phyloP scores from a whole-genome alignment of 1,140 invertebrate genomes.

The Cydia strobilella region DNA sequence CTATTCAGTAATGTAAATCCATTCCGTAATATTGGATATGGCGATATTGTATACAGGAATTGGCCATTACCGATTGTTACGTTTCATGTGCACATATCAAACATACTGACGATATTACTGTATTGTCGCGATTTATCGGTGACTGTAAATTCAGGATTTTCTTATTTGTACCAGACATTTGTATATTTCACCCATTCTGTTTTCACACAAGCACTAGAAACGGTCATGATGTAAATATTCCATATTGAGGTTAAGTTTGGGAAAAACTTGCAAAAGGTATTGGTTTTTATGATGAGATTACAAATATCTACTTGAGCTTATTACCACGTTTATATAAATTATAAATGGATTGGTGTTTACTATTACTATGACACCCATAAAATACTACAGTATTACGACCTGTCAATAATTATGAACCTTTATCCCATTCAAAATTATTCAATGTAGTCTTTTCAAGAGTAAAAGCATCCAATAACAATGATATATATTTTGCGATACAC shows the following conservation, averaged over 20 bases:
- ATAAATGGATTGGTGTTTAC: background rate
- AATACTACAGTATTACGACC: constrained; percentile 20
- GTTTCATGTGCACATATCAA: constrained; percentile 67
- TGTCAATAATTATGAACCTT: constrained; percentile 25
- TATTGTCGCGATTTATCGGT: background rate
- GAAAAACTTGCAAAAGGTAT: constrained; percentile 49
- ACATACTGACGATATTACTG: constrained; percentile 32
- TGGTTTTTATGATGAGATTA: constrained; percentile 40
- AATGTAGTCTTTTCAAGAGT: background rate
- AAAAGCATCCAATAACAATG: background rate
- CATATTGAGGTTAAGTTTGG: constrained; percentile 76
- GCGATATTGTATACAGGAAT: constrained; percentile 66
- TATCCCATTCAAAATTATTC: background rate
- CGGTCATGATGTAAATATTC: constrained; percentile 53
- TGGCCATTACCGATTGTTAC: constrained; percentile 73
- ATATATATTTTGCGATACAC: constrained; percentile 24
- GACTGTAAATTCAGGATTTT: background rate
- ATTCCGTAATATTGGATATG: constrained; percentile 59
- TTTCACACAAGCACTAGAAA: constrained; percentile 34
- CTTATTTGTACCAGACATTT: background rate
- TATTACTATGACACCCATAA: background rate
- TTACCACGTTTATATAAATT: constrained; percentile 1
- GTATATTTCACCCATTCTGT: constrained; percentile 15
- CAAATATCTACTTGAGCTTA: constrained; percentile 9
- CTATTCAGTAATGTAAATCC: constrained; percentile 40